Evolutionary conservation across 92 coral and sea anemone genomes (phyloP), one percentile per base, ranked within the genome.

Genomic region (Metridium senile): DNA sequence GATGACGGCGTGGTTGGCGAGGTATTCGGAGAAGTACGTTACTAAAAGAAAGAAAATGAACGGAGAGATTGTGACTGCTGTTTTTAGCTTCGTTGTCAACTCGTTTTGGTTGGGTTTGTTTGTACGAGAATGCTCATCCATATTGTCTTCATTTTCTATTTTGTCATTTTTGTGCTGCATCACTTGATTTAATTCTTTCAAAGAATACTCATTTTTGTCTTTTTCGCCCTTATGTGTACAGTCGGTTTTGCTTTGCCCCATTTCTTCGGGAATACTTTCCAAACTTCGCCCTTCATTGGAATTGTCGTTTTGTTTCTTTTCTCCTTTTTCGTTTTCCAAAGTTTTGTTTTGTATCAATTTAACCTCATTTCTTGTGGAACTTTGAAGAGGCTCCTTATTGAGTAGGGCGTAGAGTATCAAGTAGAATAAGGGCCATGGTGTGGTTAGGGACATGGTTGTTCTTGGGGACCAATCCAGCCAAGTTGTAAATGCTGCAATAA

Each of bases 1-100:
- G 6, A 92, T 82, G 49, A 92, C 86, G 29, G 97, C 85, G 70
- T 92, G 97, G 63, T 92, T 92, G 49, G 97, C 76, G 26, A 92
- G 74, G 76, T 92, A 92, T 69, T 92, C 97, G 46, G 93, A 70
- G 71, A 92, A 89, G 81, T 92, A 92, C 0, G 97, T 85, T 0
- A 89, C 77, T 61, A 92, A 82, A 10, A 92, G 91, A 49, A 82
- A 89, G 69, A 85, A 45, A 29, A 92, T 92, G 33, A 66, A 86
- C 11, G 97, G 97, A 3, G 75, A 82, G 28, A 86, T 81, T 17
- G 85, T 52, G 70, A 62, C 62, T 7, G 97, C 97, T 10, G 83
- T 71, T 0, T 25, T 27, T 16, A 84, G 45, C 72, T 66, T 92
- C 22, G 85, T 86, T 32, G 22, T 27, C 31, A 86, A 35, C 10